Base-by-base conservation (phyloP, 1,140 invertebrate genomes). In the Drosophila sucinea region DNA sequence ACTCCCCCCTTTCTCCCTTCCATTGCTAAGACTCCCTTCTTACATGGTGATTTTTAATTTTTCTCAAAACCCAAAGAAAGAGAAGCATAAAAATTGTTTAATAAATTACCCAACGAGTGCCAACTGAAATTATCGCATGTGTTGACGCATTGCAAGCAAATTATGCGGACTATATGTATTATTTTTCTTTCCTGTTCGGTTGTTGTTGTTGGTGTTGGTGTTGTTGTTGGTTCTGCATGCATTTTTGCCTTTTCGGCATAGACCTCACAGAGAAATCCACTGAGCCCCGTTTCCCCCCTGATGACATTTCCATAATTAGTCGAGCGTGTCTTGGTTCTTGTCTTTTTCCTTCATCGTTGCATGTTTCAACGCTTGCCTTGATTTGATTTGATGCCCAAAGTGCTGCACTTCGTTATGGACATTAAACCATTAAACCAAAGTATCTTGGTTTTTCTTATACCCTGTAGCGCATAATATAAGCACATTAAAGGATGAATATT, bases 291-390 rank as follows among this genome's bases (percentile, higher is more conserved):
- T 79, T 83, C 41, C 17, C 44, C 10, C 44, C 44, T 82, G 83
- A 85, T 85, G 84, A 86, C 83, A 89, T 87, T 89, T 87, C 79
- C 83, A 87, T 89, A 87, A 87, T 87, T 89, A 87, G 83, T 89
- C 84, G 79, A 87, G 79, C 83, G 76, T 83, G 71, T 81, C 78
- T 63, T 72, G 32, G 72, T 58, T 74, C 78, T 58, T 73, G 68
- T 60, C 66, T 65, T 73, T 17, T 68, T 68, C 58, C 66, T 69
- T 57, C 58, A 47, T 60, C 32, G 64, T 61, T 58, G 81, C 79
- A 84, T 74, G 77, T 84, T 79, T 82, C 75, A 71, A 79, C 79
- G 72, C 75, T 83, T 69, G 83, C 70, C 83, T 87, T 86, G 76
- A 86, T 86, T 86, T 87, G 75, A 86, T 86, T 86, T 77, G 82